Evolutionary conservation across 2,113 vertebrate species (phyloP).

Genomic region (Rhabdornis inornatus): DNA sequence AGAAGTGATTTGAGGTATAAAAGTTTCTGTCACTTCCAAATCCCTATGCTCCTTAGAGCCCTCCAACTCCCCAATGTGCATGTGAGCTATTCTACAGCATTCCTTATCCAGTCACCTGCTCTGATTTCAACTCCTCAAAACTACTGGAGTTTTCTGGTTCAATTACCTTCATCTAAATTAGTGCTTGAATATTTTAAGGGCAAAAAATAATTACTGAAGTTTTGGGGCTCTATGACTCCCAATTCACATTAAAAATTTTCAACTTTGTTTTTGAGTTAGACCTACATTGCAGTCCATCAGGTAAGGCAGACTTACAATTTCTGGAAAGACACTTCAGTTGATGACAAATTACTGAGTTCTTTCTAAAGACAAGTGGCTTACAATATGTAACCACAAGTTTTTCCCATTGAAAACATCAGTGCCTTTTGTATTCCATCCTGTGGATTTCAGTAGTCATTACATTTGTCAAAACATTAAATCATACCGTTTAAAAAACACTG

Average conservation of each 20-base stretch:
- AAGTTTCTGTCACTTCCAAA: constrained; percentile 66
- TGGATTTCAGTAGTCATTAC: neutral
- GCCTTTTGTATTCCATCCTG: constrained; percentile 20
- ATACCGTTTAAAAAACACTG: neutral
- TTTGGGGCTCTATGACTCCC: constrained; percentile 21
- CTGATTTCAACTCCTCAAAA: constrained; percentile 36
- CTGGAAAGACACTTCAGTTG: constrained; percentile 17
- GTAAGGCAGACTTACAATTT: constrained; percentile 11
- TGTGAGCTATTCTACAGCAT: constrained; percentile 44
- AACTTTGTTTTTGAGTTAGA: constrained; percentile 42
- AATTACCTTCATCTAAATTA: neutral
- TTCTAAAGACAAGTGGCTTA: constrained; percentile 39
- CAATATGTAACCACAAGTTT: constrained; percentile 18
- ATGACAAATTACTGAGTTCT: constrained; percentile 12
- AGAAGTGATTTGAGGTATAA: constrained; percentile 68
- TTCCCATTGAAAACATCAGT: neutral
- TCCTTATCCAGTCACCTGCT: constrained; percentile 32
- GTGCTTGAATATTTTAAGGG: constrained; percentile 8
- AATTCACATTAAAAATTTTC: neutral
- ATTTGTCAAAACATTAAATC: constrained; percentile 26
- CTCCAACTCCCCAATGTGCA: constrained; percentile 31
- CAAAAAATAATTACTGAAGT: constrained; percentile 26
- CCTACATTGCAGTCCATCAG: constrained; percentile 25
- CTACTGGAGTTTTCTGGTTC: constrained; percentile 16
- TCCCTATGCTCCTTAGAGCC: constrained; percentile 38